Conservation (phyloP, 2,113 vertebrate genomes). For the Perca fluviatilis region DNA sequence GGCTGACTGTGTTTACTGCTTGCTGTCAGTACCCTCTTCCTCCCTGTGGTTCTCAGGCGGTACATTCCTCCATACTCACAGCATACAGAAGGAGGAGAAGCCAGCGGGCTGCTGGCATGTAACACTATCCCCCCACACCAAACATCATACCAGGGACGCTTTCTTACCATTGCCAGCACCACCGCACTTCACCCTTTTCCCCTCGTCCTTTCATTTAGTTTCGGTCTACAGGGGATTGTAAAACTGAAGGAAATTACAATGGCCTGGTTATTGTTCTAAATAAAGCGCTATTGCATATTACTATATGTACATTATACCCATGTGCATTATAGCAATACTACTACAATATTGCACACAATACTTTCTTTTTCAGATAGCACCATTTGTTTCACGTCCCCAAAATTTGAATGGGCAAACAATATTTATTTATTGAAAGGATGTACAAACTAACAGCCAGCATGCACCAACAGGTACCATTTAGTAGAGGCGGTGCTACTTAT, state of each 20-base stretch:
- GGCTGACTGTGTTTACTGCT: conserved; percentile 63
- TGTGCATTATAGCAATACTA: neutral
- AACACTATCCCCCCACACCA: conserved; percentile 70
- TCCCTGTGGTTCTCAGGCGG: conserved; percentile 70
- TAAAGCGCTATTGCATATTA: neutral
- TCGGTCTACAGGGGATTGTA: conserved; percentile 19
- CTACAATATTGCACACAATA: neutral
- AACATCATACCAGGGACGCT: conserved; percentile 68
- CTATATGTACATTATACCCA: neutral
- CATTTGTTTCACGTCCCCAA: neutral
- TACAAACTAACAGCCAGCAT: neutral
- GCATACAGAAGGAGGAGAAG: conserved; percentile 63
- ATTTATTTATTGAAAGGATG: neutral
- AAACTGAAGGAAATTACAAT: conserved; percentile 6
- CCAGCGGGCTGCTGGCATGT: conserved; percentile 72
- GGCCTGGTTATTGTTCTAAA: neutral
- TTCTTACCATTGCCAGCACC: conserved; percentile 60
- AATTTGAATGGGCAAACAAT: neutral
- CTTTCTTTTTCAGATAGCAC: neutral
- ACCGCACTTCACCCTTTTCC: conserved; percentile 27
- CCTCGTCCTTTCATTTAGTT: conserved; percentile 40
- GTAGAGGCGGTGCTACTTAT: neutral
- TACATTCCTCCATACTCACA: conserved; percentile 72
- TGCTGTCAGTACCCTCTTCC: conserved; percentile 71
- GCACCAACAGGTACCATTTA: neutral